Evolutionary conservation across 2,888 invertebrate genomes (phyloP).

Genomic region (Nebria brevicollis): DNA sequence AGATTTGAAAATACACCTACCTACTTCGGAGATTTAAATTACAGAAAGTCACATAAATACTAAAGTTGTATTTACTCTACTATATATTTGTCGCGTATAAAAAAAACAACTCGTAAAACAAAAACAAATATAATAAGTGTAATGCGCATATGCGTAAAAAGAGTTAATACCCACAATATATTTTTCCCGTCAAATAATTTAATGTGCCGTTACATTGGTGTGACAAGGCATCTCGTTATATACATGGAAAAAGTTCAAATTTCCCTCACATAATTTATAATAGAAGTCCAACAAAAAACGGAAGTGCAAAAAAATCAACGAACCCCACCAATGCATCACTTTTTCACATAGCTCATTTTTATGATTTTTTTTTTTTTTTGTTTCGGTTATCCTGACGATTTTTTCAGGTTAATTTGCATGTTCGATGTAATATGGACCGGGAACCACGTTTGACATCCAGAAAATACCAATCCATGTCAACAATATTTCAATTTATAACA

Average conservation of each 20-base stretch:
- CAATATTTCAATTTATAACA: neutral
- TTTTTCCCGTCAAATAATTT: slow-evolving; percentile 19
- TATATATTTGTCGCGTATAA: neutral
- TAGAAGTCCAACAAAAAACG: neutral
- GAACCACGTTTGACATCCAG: slow-evolving; percentile 13
- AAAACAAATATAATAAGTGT: slow-evolving; percentile 12
- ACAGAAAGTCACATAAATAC: slow-evolving; percentile 18
- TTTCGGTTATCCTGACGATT: neutral
- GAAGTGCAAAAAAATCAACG: slow-evolving; percentile 10
- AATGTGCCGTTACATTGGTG: slow-evolving; percentile 8
- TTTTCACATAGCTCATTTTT: slow-evolving; percentile 11
- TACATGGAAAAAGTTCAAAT: neutral
- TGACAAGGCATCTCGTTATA: slow-evolving; percentile 17
- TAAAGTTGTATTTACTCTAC: neutral
- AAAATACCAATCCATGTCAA: neutral
- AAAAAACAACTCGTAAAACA: slow-evolving; percentile 3
- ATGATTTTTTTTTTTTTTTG: neutral
- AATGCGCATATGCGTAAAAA: slow-evolving; percentile 6
- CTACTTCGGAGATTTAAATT: slow-evolving; percentile 3
- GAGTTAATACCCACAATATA: slow-evolving; percentile 16
- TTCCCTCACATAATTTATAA: slow-evolving; percentile 5
- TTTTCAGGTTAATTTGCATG: slow-evolving; percentile 25
- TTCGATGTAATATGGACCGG: neutral
- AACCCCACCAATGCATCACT: slow-evolving; percentile 12
- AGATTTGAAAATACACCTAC: slow-evolving; percentile 8